Base-by-base conservation (phyloP, 2,888 invertebrate genomes). In the Meiosimyza decipiens region DNA sequence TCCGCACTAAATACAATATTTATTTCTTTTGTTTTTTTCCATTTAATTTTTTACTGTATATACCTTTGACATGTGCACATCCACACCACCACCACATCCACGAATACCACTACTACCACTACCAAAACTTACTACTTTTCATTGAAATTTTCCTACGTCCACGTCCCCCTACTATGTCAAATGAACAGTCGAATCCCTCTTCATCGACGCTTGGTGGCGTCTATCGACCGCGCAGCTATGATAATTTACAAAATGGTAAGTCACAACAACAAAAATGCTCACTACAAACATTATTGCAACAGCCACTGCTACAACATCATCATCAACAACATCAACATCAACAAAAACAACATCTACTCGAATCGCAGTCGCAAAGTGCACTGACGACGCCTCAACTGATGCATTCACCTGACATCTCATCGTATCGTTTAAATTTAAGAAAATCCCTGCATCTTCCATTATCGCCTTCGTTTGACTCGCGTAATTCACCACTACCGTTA, bases 171-270 rank as follows among this genome's bases (percentile, higher is more conserved):
- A 40, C 60, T 65, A 70, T 40, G 18, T 6, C 51, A 28, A 7
- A 16, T 40, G n/a, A 15, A 18, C 80, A 87, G 87, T 84, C 86
- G 73, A 87, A 86, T 81, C 83, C 86, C 76, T 84, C 85, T 77
- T 82, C 85, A 76, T 86, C 87, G 77, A 76, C 76, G 16, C 75
- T 78, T 74, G 79, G 78, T 76, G 86, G 85, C 70, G 81, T 83
- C 74, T 83, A 85, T 80, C 80, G 83, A 72, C 85, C 82, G 80
- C 87, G 87, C 79, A 87, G 87, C 80, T 87, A 87, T 77, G 87
- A 87, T 78, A 86, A 87, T 82, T 84, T 87, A 76, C 87, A 87
- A 82, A 87, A 87, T 78, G 87, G 87, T 87, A 87, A 87, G 87
- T 87, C 86, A 80, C 85, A 82, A 77, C 82, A 83, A 75, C 74